phyloP scores from a whole-genome alignment of 2,888 invertebrate species.

The Perithous albicinctus region DNA sequence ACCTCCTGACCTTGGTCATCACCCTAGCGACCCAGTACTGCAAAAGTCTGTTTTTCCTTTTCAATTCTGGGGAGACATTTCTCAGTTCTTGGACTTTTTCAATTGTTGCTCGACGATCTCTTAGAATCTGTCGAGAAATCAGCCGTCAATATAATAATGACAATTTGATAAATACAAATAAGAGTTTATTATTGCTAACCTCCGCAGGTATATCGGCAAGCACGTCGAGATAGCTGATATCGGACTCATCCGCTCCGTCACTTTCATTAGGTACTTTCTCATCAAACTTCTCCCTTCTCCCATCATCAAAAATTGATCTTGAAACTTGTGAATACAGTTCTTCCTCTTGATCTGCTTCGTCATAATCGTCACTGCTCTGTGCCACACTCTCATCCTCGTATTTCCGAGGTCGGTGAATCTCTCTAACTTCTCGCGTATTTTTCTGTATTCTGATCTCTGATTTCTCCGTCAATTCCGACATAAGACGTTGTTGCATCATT shows the following conservation, averaged over 20 bases:
- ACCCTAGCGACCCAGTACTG: constrained; percentile 69
- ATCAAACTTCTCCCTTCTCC: constrained; percentile 68
- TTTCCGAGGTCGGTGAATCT: constrained; percentile 13
- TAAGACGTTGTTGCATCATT: constrained; percentile 7
- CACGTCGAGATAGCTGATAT: constrained; percentile 61
- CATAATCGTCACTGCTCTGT: constrained; percentile 5
- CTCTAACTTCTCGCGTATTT: constrained; percentile 6
- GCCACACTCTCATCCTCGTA: constrained; percentile 27
- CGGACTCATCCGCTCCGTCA: constrained; percentile 55
- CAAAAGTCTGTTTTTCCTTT: constrained; percentile 70
- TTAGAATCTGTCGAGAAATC: constrained; percentile 63
- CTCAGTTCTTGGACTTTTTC: constrained; percentile 67
- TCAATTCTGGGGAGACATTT: constrained; percentile 63
- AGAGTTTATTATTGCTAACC: constrained; percentile 75
- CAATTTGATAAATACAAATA: constrained; percentile 51
- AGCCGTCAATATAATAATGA: not conserved
- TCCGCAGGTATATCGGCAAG: constrained; percentile 73
- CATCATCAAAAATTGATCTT: too few relatives aligned
- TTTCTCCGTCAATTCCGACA: constrained; percentile 11
- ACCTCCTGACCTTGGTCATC: constrained; percentile 68
- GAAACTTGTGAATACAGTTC: constrained; percentile 37
- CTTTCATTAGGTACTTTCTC: constrained; percentile 61
- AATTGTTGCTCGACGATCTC: constrained; percentile 70
- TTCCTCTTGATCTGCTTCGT: constrained; percentile 43
- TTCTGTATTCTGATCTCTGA: constrained; percentile 11